Percentiles rank a stretch among this genome's conserved stretches.
These are phyloP conservation scores for Spinibarbus caldwelli DNA, from an alignment of 2,797 vertebrate species.

Conservation along the genomic window DNA sequence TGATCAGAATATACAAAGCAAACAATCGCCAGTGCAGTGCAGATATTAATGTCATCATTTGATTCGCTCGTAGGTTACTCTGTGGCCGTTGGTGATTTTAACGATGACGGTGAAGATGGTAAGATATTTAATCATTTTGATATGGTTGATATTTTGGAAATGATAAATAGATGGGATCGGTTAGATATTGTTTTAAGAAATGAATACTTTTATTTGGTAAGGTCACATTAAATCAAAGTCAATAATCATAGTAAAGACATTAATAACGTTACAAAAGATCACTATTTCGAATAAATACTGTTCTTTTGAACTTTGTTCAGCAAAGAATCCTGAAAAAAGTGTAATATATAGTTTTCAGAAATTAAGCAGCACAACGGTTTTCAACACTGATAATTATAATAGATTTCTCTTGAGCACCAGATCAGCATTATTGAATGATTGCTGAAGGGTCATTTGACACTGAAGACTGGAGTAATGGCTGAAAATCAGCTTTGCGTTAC, in stretches of 20 bases:
- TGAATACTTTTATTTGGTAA: background rate
- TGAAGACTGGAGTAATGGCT: background rate
- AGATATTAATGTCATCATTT: background rate
- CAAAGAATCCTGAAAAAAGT: background rate
- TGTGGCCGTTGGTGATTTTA: constrained; percentile 92
- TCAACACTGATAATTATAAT: background rate
- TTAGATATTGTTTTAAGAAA: background rate
- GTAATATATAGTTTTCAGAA: too few relatives aligned
- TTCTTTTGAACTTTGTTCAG: background rate
- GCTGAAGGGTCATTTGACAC: background rate
- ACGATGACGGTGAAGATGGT: constrained; percentile 87
- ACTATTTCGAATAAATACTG: background rate
- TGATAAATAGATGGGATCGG: background rate
- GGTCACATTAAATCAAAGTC: background rate
- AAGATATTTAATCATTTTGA: constrained; percentile 57
- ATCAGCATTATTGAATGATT: background rate
- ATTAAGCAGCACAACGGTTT: background rate
- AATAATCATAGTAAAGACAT: background rate
- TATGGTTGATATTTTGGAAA: background rate
- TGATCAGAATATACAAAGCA: background rate
- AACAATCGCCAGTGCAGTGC: background rate
- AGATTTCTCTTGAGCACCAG: background rate
- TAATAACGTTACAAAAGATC: background rate
- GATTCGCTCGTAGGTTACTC: constrained; percentile 84
- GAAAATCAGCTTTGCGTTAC: background rate